Evolutionary conservation across 2,797 vertebrate genomes (phyloP).

Genomic region (Urophycis tenuis): DNA sequence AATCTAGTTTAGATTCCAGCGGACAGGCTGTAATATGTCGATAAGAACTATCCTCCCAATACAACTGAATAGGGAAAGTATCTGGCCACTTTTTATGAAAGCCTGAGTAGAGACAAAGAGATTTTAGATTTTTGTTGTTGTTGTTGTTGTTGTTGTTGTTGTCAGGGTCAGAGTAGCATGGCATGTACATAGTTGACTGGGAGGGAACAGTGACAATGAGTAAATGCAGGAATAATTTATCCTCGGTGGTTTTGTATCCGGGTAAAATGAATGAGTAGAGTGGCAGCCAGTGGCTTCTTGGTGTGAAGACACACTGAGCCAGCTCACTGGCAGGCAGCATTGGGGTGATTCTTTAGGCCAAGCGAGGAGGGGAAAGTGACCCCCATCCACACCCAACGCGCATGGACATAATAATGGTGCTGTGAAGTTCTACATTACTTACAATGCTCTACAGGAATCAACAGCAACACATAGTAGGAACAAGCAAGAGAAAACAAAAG

Average conservation of each 20-base stretch:
- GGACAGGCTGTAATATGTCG: conserved; percentile 55
- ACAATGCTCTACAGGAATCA: conserved; percentile 69
- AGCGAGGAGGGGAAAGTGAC: conserved; percentile 46
- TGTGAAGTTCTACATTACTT: conserved; percentile 62
- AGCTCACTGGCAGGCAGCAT: conserved; percentile 61
- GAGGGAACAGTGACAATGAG: conserved; percentile 33
- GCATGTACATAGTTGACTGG: conserved; percentile 35
- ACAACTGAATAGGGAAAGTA: conserved; percentile 58
- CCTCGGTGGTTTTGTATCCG: conserved; percentile 39
- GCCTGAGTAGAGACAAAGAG: conserved; percentile 62
- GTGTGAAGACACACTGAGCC: conserved; percentile 67
- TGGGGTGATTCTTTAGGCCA: conserved; percentile 62
- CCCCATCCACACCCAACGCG: conserved; percentile 58
- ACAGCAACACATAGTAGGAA: conserved; percentile 63
- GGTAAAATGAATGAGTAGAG: conserved; percentile 46
- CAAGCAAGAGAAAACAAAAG: conserved; percentile 57
- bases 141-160: conserved; percentile 42
- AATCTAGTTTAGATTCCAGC: conserved; percentile 40
- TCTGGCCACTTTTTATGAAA: conserved; percentile 53
- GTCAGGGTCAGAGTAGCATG: conserved; percentile 41
- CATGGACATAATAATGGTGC: conserved; percentile 54
- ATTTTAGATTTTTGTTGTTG: not conserved
- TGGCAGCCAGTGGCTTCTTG: conserved; percentile 32
- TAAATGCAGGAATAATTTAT: conserved; percentile 36
- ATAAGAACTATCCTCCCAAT: conserved; percentile 54